Percentiles rank a stretch among this genome's conserved stretches.
Evolutionary conservation across 1,140 invertebrate genomes (phyloP).

Genomic region (Pseudomyrmex concolor): DNA sequence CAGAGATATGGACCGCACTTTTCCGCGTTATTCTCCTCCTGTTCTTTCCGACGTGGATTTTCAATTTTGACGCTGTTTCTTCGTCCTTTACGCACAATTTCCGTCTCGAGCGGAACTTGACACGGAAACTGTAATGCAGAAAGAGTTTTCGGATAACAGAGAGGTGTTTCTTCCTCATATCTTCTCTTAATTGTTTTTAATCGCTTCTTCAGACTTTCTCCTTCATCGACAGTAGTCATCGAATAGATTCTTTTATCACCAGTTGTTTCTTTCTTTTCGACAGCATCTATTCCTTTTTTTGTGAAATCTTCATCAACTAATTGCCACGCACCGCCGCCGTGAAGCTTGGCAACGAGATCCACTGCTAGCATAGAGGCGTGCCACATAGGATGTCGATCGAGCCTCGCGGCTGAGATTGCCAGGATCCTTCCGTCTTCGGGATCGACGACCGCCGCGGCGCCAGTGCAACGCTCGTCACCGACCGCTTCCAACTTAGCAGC

Average conservation of each 20-base stretch:
- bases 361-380: conserved; percentile 95
- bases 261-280: not conserved
- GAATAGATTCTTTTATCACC: not conserved
- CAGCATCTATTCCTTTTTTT: conserved; percentile 10
- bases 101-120: conserved; percentile 10
- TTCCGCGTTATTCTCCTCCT: not conserved
- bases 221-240: not conserved
- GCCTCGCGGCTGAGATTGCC: conserved; percentile 88
- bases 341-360: conserved; percentile 92
- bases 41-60: not conserved
- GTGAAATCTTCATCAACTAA: conserved; percentile 25
- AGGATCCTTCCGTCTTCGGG: conserved; percentile 87
- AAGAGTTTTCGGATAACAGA: conserved; percentile 77
- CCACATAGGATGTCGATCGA: conserved; percentile 89
- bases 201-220: not conserved
- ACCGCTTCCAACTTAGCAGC: conserved; percentile 82
- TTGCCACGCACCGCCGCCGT: conserved; percentile 92
- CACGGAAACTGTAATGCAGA: conserved; percentile 67
- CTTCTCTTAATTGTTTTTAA: conserved; percentile 72
- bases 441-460: conserved; percentile 89
- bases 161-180: conserved; percentile 70
- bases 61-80: conserved; percentile 38
- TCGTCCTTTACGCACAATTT: conserved; percentile 17
- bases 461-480: conserved; percentile 78
- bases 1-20: conserved; percentile 92